phyloP scores from a whole-genome alignment of 2,888 invertebrate species.

The Mystacides longicornis region DNA sequence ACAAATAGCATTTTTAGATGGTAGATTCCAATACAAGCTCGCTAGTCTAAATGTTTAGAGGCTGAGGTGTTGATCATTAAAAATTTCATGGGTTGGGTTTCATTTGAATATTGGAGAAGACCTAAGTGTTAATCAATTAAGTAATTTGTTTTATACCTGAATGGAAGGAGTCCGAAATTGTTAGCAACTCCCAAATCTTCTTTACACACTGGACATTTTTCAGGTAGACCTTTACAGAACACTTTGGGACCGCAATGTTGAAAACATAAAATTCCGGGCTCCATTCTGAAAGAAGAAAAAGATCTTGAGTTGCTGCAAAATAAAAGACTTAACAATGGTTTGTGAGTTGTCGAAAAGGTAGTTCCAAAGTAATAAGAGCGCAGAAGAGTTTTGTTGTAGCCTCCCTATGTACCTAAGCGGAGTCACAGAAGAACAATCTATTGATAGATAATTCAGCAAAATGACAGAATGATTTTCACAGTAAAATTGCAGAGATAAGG shows the following conservation, averaged over 20 bases:
- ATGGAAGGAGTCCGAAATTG: conserved; percentile 61
- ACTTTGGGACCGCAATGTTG: conserved; percentile 81
- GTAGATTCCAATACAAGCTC: neutral
- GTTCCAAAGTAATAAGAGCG: too few relatives aligned
- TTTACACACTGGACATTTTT: conserved; percentile 71
- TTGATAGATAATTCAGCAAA: too few relatives aligned
- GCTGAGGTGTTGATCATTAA: neutral
- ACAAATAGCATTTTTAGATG: neutral
- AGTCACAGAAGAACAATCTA: too few relatives aligned
- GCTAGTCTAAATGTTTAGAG: neutral
- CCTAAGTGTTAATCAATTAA: neutral
- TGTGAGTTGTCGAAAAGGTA: too few relatives aligned
- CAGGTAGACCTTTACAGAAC: conserved; percentile 74
- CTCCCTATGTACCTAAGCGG: too few relatives aligned
- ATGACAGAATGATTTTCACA: too few relatives aligned
- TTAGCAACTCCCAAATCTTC: conserved; percentile 49
- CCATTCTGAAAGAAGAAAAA: conserved; percentile 37
- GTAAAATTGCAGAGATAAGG: too few relatives aligned
- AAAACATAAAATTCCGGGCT: conserved; percentile 82
- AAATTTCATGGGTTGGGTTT: neutral
- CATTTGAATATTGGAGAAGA: neutral
- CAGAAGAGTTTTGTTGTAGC: too few relatives aligned
- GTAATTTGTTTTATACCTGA: conserved; percentile 58
- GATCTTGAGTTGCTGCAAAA: neutral
- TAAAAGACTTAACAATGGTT: too few relatives aligned